Percentiles rank a stretch among this genome's conserved stretches.
Evolutionary conservation across 2,113 vertebrate genomes (phyloP).

Genomic region (Geococcyx californianus): DNA sequence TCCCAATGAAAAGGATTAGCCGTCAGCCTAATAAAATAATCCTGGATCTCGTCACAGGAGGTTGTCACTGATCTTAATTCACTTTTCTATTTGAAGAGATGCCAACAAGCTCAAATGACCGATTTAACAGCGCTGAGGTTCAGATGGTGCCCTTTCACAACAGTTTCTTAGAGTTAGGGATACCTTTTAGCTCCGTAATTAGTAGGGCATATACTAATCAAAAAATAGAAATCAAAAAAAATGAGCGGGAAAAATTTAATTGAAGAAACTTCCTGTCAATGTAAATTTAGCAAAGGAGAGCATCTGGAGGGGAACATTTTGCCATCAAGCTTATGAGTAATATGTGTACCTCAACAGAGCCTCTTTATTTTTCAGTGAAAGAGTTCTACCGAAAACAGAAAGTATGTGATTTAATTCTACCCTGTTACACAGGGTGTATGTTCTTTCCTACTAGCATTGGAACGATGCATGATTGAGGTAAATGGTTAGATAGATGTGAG

Average conservation of each 20-base stretch:
- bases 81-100: neutral
- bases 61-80: neutral
- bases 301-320: neutral
- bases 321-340: neutral
- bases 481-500: neutral
- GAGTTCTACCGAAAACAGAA: neutral
- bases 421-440: neutral
- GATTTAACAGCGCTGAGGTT: neutral
- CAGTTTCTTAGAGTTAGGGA: neutral
- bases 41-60: neutral
- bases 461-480: neutral
- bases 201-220: neutral
- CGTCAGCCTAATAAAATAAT: slow-evolving; percentile 6
- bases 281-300: neutral
- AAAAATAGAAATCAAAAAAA: neutral
- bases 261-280: neutral
- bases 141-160: neutral
- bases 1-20: neutral
- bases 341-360: neutral
- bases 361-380: neutral
- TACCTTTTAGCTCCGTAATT: neutral
- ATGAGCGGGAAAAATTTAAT: neutral
- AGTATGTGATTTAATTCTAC: neutral
- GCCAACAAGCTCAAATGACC: neutral
- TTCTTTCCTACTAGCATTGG: neutral